Percentiles rank a stretch among this genome's conserved stretches.
phyloP scores from a whole-genome alignment of 2,888 invertebrate genomes.

The Phrixothrix hirtus region DNA sequence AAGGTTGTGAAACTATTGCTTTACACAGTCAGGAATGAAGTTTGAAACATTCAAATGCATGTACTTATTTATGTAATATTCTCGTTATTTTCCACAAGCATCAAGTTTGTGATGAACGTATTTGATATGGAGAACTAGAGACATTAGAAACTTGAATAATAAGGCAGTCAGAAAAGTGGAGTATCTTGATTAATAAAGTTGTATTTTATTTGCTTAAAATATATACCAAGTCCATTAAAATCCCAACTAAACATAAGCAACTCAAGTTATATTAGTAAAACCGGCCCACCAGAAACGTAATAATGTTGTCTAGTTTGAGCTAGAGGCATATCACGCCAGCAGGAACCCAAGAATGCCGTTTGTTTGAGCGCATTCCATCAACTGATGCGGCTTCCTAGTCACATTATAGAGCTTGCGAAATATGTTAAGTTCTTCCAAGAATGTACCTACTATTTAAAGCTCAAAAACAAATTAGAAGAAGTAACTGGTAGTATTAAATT shows the following conservation, averaged over 20 bases:
- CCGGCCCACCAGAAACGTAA: slow-evolving; percentile 40
- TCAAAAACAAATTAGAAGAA: slow-evolving; percentile 30
- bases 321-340: slow-evolving; percentile 44
- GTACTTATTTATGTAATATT: background rate
- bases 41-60: background rate
- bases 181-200: slow-evolving; percentile 11
- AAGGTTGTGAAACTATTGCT: background rate
- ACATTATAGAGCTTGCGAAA: slow-evolving; percentile 49
- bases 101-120: background rate
- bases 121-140: background rate
- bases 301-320: slow-evolving; percentile 53
- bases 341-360: slow-evolving; percentile 49
- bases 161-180: slow-evolving; percentile 2
- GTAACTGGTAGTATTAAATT: background rate
- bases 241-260: slow-evolving; percentile 25
- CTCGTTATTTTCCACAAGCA: background rate
- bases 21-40: background rate
- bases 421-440: slow-evolving; percentile 52
- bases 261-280: slow-evolving; percentile 36
- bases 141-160: slow-evolving; percentile 6
- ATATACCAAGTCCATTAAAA: slow-evolving; percentile 21
- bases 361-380: slow-evolving; percentile 52
- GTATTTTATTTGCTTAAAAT: slow-evolving; percentile 8
- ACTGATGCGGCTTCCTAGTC: slow-evolving; percentile 49
- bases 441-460: slow-evolving; percentile 47